Conservation (phyloP, 2,888 invertebrate genomes). For the Rhabditoides inermis region DNA sequence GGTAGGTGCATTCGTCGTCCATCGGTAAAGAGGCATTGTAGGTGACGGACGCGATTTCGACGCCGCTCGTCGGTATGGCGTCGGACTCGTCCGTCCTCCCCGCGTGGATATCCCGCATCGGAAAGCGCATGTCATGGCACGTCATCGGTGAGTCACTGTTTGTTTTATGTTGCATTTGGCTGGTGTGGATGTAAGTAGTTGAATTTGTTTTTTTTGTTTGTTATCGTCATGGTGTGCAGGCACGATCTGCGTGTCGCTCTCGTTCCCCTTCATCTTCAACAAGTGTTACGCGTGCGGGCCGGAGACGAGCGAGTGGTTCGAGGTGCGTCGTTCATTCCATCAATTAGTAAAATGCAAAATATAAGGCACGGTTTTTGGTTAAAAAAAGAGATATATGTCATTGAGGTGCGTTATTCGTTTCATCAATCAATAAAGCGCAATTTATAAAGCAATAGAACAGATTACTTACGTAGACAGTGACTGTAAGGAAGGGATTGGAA, state of each 20-base stretch:
- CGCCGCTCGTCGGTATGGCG: slow-evolving; percentile 77
- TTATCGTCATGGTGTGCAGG: slow-evolving; percentile 29
- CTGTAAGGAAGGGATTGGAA: slow-evolving; percentile 52
- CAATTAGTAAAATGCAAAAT: no score
- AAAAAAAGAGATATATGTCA: no score
- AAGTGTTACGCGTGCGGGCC: slow-evolving; percentile 27
- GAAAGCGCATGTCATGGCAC: slow-evolving; percentile 80
- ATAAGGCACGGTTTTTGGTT: no score
- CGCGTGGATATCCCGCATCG: slow-evolving; percentile 63
- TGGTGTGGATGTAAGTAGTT: no score
- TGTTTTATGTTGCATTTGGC: slow-evolving; percentile 6
- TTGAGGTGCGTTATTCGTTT: no score
- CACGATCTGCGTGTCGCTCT: slow-evolving; percentile 64
- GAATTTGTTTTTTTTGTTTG: neutral
- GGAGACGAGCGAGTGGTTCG: slow-evolving; percentile 50
- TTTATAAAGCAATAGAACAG: slow-evolving; percentile 59
- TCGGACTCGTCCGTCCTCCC: slow-evolving; percentile 65
- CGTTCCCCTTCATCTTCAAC: slow-evolving; percentile 78
- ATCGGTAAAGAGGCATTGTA: no score
- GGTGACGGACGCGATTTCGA: slow-evolving; percentile 74
- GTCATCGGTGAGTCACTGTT: slow-evolving; percentile 65
- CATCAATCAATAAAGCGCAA: no score
- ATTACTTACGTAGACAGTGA: no score
- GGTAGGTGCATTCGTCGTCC: no score
- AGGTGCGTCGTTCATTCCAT: no score